A percentile compares a stretch with the other conserved stretches of the same genome.
phyloP scores from a whole-genome alignment of 2,113 vertebrate genomes.

The Corythaeola cristata region DNA sequence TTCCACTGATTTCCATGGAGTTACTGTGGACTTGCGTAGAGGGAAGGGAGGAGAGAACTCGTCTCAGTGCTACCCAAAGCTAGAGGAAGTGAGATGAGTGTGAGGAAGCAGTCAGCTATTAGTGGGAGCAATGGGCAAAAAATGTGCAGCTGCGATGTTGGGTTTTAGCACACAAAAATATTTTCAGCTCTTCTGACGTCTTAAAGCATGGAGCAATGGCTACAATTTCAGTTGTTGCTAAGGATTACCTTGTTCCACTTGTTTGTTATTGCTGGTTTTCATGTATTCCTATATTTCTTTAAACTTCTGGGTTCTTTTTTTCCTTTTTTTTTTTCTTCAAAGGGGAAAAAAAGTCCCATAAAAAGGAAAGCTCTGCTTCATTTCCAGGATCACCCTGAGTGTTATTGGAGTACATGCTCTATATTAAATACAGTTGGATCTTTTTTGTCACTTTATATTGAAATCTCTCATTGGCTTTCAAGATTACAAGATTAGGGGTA shows the following conservation, averaged over 20 bases:
- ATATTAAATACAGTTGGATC: background rate
- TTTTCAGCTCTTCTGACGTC: background rate
- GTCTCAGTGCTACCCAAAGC: background rate
- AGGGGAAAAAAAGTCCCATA: background rate
- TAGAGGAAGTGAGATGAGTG: background rate
- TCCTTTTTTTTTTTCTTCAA: background rate
- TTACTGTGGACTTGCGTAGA: background rate
- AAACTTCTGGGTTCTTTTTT: background rate
- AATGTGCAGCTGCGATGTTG: background rate
- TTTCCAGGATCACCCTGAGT: background rate
- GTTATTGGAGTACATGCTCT: background rate
- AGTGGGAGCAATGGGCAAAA: background rate
- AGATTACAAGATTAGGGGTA: background rate
- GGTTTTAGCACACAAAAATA: background rate
- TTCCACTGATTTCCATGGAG: background rate
- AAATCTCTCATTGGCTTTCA: background rate
- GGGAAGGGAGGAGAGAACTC: background rate
- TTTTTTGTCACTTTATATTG: background rate
- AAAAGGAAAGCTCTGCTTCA: background rate
- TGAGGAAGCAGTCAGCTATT: background rate
- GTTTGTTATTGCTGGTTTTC: constrained; percentile 1
- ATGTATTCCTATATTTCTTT: background rate
- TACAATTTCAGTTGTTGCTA: background rate
- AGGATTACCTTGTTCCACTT: background rate
- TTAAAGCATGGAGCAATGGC: background rate